These are phyloP conservation scores for Drosophila subpulchrella DNA, from an alignment of 1,140 invertebrate species.

Conservation along the genomic window DNA sequence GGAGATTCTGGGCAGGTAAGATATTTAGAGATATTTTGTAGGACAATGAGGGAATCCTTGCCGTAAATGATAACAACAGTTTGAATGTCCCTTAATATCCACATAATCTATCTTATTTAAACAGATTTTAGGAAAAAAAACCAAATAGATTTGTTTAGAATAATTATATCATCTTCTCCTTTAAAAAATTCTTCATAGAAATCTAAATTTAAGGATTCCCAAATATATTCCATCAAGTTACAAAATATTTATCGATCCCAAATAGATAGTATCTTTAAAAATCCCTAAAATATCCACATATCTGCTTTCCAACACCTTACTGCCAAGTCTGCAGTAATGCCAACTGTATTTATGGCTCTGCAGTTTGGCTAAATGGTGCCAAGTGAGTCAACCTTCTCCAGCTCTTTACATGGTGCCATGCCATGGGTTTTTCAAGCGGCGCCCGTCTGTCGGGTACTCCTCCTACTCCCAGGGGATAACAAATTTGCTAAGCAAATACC, in stretches of 20 bases:
- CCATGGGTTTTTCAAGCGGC: slow-evolving; percentile 21
- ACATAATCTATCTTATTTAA: no score
- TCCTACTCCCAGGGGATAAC: background rate
- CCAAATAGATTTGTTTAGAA: no score
- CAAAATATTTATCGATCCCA: no score
- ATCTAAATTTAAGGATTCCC: no score
- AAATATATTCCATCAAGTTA: no score
- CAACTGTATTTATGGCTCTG: slow-evolving; percentile 48
- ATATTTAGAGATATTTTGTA: no score
- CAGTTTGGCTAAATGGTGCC: slow-evolving; percentile 32
- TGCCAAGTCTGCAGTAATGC: slow-evolving; percentile 57
- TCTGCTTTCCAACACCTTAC: background rate
- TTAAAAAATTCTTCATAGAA: no score
- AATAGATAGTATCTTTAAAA: background rate
- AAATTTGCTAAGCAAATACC: slow-evolving; percentile 19
- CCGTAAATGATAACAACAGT: no score
- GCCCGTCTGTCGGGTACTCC: slow-evolving; percentile 9
- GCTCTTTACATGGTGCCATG: slow-evolving; percentile 15
- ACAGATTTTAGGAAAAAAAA: no score
- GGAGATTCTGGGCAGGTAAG: slow-evolving; percentile 97
- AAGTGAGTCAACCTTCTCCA: slow-evolving; percentile 49
- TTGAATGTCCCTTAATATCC: no score
- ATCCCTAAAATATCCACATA: background rate
- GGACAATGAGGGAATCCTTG: background rate
- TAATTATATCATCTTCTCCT: no score